Conservation (phyloP, 2,113 vertebrate species). For the Sitta europaea region DNA sequence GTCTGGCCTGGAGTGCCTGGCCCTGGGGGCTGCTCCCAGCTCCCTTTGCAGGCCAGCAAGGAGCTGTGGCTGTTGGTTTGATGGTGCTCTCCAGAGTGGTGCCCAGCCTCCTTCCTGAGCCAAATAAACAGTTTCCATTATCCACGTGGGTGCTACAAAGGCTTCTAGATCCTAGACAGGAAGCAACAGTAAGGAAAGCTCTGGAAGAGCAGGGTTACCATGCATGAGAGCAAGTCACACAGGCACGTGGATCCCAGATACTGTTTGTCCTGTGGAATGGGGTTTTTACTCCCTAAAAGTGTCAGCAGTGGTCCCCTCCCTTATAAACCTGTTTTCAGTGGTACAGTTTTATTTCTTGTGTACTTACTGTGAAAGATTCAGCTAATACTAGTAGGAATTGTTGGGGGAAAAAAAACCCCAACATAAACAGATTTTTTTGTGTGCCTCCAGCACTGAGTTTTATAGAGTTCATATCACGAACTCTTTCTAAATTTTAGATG, state of each 20-base stretch:
- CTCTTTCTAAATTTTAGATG: not conserved
- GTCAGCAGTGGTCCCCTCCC: not conserved
- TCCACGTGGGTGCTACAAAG: not conserved
- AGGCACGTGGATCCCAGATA: not conserved
- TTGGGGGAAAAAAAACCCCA: accelerated
- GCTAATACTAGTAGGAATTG: not conserved
- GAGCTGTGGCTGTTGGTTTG: not conserved
- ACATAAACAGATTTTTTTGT: not conserved
- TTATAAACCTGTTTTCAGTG: not conserved
- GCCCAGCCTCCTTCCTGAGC: not conserved
- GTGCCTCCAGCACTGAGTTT: not conserved
- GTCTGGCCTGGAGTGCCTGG: not conserved
- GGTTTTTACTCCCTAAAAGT: not conserved
- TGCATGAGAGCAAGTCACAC: not conserved
- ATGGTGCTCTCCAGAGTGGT: not conserved
- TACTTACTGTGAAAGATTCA: not conserved
- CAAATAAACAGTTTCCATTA: accelerated
- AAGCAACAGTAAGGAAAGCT: not conserved
- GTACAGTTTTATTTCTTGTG: not conserved
- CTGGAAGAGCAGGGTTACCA: not conserved
- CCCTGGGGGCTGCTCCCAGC: not conserved
- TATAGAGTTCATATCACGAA: not conserved
- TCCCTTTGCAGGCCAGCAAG: accelerated
- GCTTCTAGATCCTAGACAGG: not conserved
- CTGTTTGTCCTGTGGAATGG: not conserved